These are phyloP conservation scores for Protosalanx chinensis DNA, from an alignment of 2,797 vertebrate genomes.

Conservation along the genomic window DNA sequence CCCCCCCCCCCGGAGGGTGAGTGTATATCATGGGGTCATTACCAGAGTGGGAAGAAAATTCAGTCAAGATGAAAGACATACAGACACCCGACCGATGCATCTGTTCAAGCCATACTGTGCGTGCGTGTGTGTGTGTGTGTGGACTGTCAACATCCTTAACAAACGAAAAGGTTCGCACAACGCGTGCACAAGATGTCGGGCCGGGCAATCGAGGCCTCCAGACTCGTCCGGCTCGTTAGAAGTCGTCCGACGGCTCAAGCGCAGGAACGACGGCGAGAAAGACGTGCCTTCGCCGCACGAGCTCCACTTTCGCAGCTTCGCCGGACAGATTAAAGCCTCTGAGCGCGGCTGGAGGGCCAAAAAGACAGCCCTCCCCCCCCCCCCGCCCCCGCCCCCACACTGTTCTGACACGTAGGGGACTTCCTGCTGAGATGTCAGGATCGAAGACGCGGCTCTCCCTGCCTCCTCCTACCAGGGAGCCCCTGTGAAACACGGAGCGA, in stretches of 20 bases:
- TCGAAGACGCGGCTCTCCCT: constrained; percentile 27
- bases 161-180: constrained; percentile 50
- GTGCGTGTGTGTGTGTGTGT: constrained; percentile 1
- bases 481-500: background rate
- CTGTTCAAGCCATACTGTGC: background rate
- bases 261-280: background rate
- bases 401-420: constrained; percentile 50
- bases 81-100: constrained; percentile 27
- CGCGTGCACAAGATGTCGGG: constrained; percentile 57
- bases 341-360: constrained; percentile 44
- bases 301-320: constrained; percentile 36
- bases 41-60: constrained; percentile 56
- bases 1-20: too few species aligned
- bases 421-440: constrained; percentile 43
- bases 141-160: constrained; percentile 31
- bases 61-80: constrained; percentile 57
- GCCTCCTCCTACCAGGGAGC: constrained; percentile 45
- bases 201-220: constrained; percentile 21
- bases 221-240: too few species aligned
- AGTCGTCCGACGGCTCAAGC: too few species aligned
- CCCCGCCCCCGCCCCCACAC: too few species aligned
- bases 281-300: background rate
- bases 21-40: constrained; percentile 60
- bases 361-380: constrained; percentile 41
- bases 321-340: constrained; percentile 53